These are phyloP conservation scores for Neolamprologus ventralis DNA, from an alignment of 2,113 vertebrate species.

Conservation along the genomic window DNA sequence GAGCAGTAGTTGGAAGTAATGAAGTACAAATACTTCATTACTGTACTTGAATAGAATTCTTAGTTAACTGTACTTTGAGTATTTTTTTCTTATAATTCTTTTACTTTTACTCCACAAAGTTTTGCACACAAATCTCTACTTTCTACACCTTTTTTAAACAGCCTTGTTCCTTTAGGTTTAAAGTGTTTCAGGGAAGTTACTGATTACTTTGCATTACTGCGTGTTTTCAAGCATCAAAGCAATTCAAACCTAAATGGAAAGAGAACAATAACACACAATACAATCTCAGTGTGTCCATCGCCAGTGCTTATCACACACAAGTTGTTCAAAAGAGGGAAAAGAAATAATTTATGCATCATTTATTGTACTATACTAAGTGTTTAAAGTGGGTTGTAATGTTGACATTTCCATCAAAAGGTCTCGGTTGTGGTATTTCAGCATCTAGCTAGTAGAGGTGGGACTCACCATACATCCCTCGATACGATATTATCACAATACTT, in stretches of 20 bases:
- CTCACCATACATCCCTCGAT: fast-evolving
- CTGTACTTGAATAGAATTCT: background rate
- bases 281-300: background rate
- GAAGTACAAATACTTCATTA: background rate
- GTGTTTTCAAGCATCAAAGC: background rate
- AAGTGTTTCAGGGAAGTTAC: background rate
- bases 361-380: background rate
- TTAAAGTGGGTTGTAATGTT: background rate
- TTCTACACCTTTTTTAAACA: background rate
- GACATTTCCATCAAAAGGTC: background rate
- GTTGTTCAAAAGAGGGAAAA: background rate
- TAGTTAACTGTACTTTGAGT: background rate
- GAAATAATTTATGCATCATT: background rate
- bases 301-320: fast-evolving
- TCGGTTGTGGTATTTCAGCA: background rate
- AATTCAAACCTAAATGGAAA: background rate
- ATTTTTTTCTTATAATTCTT: background rate
- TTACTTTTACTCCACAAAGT: background rate
- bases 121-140: background rate
- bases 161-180: background rate
- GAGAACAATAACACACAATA: background rate
- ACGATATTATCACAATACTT: too few species aligned
- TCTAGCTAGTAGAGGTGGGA: background rate
- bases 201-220: background rate
- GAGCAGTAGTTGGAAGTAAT: background rate